These are phyloP conservation scores for Uria lomvia DNA, from an alignment of 2,113 vertebrate species.

Conservation along the genomic window DNA sequence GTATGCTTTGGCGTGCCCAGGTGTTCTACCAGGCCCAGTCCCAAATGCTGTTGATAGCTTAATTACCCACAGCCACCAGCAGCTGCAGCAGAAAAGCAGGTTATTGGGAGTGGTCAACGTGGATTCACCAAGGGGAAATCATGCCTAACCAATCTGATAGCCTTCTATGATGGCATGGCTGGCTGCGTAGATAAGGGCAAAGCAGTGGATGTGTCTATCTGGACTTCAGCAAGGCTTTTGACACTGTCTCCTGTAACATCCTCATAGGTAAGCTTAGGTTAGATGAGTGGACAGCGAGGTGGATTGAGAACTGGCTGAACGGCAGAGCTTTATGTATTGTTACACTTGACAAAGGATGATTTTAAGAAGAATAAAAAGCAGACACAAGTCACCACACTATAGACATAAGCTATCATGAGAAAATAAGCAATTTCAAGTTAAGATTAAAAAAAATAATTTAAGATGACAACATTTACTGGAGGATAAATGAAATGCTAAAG, in stretches of 20 bases:
- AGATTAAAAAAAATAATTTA: not conserved
- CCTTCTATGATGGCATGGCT: not conserved
- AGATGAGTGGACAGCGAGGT: not conserved
- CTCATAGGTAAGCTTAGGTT: not conserved
- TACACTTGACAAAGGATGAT: not conserved
- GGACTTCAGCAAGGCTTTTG: not conserved
- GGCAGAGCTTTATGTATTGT: not conserved
- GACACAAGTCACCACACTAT: not conserved
- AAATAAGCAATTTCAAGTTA: not conserved
- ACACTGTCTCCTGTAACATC: not conserved
- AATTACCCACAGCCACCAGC: not conserved
- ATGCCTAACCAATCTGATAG: not conserved
- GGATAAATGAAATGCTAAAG: not conserved
- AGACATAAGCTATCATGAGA: not conserved
- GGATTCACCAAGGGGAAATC: not conserved
- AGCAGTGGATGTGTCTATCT: not conserved
- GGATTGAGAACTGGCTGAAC: not conserved
- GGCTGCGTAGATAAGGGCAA: not conserved
- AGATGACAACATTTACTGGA: not conserved
- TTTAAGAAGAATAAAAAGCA: not conserved
- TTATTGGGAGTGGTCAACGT: not conserved
- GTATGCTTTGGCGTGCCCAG: accelerated
- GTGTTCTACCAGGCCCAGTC: not conserved
- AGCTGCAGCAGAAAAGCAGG: not conserved
- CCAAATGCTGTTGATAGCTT: not conserved